A percentile compares a stretch with the other conserved stretches of the same genome.
Evolutionary conservation across 2,113 vertebrate genomes (phyloP).

Genomic region (Epinephelus lanceolatus): DNA sequence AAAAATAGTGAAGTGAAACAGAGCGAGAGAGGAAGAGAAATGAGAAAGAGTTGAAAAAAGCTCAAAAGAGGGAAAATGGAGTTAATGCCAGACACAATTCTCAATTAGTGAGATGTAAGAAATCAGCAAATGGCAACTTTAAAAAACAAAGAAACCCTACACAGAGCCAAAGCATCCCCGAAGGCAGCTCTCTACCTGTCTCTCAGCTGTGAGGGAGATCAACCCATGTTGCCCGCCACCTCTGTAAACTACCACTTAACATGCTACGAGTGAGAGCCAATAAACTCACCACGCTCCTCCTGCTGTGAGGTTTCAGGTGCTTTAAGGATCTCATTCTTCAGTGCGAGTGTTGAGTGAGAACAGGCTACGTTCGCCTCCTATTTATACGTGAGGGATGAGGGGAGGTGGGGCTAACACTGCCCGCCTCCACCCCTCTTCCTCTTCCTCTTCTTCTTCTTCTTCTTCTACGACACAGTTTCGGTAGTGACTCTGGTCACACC

Average conservation of each 20-base stretch:
- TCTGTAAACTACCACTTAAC: conserved; percentile 25
- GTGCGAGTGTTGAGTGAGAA: conserved; percentile 69
- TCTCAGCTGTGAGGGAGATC: conserved; percentile 3
- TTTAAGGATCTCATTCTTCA: conserved; percentile 85
- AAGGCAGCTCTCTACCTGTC: not conserved
- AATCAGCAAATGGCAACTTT: conserved; percentile 35
- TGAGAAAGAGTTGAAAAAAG: conserved; percentile 34
- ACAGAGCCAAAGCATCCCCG: conserved; percentile 11
- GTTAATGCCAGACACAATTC: conserved; percentile 13
- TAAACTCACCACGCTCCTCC: conserved; percentile 84
- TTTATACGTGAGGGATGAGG: conserved; percentile 71
- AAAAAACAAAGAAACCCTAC: conserved; percentile 26
- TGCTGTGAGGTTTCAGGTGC: conserved; percentile 86
- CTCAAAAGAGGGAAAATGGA: conserved; percentile 5
- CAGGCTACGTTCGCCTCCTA: conserved; percentile 63
- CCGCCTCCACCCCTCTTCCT: conserved; percentile 44
- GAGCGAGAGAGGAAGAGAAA: conserved; percentile 6
- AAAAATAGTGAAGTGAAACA: conserved; percentile 32
- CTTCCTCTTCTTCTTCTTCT: conserved; percentile 1
- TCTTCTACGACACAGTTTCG: conserved; percentile 58
- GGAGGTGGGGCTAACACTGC: conserved; percentile 67
- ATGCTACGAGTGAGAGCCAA: conserved; percentile 39
- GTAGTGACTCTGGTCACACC: conserved; percentile 60
- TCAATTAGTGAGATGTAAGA: conserved; percentile 9
- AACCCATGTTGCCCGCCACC: not conserved